These are phyloP conservation scores for Strigamia crassipes DNA, from an alignment of 2,888 invertebrate genomes.

Conservation along the genomic window DNA sequence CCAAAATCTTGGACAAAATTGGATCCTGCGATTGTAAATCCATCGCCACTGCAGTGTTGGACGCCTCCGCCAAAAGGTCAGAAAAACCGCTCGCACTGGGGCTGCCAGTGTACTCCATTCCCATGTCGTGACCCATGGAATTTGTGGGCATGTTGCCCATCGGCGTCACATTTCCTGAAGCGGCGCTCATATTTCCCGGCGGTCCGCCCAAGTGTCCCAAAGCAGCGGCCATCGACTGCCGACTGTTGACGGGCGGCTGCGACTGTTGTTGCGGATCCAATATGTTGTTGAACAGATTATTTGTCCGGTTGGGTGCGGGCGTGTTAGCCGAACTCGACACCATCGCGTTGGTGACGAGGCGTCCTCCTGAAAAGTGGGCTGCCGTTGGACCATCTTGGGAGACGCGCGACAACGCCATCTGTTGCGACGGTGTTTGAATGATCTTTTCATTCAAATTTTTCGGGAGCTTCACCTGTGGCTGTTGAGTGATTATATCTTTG, in stretches of 20 bases:
- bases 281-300: slow-evolving; percentile 45
- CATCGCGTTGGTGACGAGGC: slow-evolving; percentile 38
- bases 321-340: slow-evolving; percentile 48
- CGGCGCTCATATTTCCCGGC: not conserved
- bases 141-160: not conserved
- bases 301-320: slow-evolving; percentile 21
- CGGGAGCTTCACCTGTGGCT: slow-evolving; percentile 66
- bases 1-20: slow-evolving; percentile 79
- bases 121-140: not conserved
- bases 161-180: not conserved
- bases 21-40: slow-evolving; percentile 53
- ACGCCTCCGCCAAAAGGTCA: slow-evolving; percentile 5
- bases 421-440: slow-evolving; percentile 51
- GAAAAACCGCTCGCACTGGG: not conserved
- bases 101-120: not conserved
- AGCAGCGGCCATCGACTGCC: not conserved
- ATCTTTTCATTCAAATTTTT: slow-evolving; percentile 55
- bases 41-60: slow-evolving; percentile 46
- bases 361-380: not conserved
- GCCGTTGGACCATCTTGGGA: slow-evolving; percentile 33
- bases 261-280: slow-evolving; percentile 50
- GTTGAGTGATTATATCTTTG: slow-evolving; percentile 55
- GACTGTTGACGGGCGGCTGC: slow-evolving; percentile 55
- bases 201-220: not conserved
- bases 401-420: not conserved